phyloP scores from a whole-genome alignment of 1,140 invertebrate species.

The Physella acuta region DNA sequence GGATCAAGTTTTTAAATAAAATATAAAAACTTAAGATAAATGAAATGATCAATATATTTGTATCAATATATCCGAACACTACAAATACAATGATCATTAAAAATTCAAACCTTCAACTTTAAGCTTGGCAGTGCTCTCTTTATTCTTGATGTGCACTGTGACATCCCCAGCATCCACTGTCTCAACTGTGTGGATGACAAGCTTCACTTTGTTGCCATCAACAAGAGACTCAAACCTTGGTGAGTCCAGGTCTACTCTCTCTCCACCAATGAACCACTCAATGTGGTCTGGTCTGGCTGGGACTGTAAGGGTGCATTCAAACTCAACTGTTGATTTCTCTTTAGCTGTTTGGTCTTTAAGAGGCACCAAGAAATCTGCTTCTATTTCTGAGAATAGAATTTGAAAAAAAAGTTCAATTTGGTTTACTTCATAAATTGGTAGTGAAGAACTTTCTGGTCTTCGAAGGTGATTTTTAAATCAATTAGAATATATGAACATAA shows the following conservation, averaged over 20 bases:
- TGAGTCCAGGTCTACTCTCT: slow-evolving; percentile 50
- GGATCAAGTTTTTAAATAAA: too few species aligned
- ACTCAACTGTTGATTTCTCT: slow-evolving; percentile 83
- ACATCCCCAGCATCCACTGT: slow-evolving; percentile 82
- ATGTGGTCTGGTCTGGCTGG: slow-evolving; percentile 64
- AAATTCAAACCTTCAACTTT: slow-evolving; percentile 69
- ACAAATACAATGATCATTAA: slow-evolving; percentile 9
- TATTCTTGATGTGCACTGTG: slow-evolving; percentile 76
- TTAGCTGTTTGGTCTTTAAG: slow-evolving; percentile 42
- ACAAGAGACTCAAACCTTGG: slow-evolving; percentile 64
- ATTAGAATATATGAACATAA: too few species aligned
- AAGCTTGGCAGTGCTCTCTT: slow-evolving; percentile 80
- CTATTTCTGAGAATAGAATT: slow-evolving; percentile 67
- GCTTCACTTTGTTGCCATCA: slow-evolving; percentile 48
- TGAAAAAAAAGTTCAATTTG: too few species aligned
- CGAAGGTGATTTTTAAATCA: too few species aligned
- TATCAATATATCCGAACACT: too few species aligned
- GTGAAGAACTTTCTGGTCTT: too few species aligned
- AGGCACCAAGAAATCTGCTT: slow-evolving; percentile 60
- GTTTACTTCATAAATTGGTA: too few species aligned
- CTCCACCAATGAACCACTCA: slow-evolving; percentile 56
- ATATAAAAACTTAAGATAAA: too few species aligned
- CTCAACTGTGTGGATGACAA: slow-evolving; percentile 65
- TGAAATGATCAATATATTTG: too few species aligned
- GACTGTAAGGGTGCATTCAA: slow-evolving; percentile 93